Evolutionary conservation across 2,888 invertebrate species (phyloP), one percentile per base, ranked within the genome.

Genomic region (Calameuta idolon): DNA sequence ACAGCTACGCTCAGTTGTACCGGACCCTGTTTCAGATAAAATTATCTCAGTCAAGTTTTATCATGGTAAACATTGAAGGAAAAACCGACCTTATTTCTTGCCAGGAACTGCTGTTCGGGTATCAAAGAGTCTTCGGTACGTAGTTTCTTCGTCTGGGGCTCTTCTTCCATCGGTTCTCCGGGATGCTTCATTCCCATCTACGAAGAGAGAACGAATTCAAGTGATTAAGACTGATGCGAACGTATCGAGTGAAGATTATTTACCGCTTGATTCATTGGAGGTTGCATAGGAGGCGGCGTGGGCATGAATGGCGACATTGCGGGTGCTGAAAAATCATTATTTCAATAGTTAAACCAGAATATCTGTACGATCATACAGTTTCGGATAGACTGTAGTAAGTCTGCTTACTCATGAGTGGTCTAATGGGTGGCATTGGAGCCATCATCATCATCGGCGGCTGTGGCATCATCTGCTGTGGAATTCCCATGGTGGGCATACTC

Each of bases 81-180:
- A 34, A 12, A 77, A 75, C n/a, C 34, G 40, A 93, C 95, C 89
- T 94, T 94, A 90, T 95, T 95, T 85, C 94, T 92, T 15, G 94
- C 92, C 81, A 96, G 92, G 92, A 97, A 98, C 76, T 96, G 95
- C 77, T 94, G 94, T 92, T 99, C 99, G 0, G 98, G 96, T 83
- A 99, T 95, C 12, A 99, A 94, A 74, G 96, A 95, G 89, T 99
- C 99, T 91, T 99, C 99, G 0, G 97, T 97, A 81, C 98, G 94
- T 80, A 96, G 92, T 90, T 97, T 96, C 92, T 99, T 99, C 79
- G 95, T 93, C 0, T 96, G 94, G 1, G 98, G 98, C 86, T 97
- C 98, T 79, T 98, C 98, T 33, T 96, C 97, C 35, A 93, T 91
- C 0, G 89, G 87, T 75, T 93, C 93, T 81, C 90, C 87, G 1